Evolutionary conservation across 2,888 invertebrate genomes (phyloP).

Genomic region (Mystacides longicornis): DNA sequence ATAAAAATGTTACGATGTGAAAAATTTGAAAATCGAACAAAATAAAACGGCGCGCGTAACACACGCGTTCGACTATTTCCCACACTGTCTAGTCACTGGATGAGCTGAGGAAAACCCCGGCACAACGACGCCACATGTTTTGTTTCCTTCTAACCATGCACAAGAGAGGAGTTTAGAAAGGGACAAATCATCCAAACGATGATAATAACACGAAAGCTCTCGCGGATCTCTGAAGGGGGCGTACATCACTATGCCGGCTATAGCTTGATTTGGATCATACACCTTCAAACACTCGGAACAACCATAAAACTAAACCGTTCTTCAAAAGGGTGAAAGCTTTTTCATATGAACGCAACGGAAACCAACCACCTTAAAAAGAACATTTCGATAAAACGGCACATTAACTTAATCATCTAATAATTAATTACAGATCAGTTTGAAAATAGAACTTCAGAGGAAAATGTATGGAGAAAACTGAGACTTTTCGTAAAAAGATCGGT

Average conservation of each 20-base stretch:
- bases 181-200: neutral
- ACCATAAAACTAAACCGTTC: neutral
- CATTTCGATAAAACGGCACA: neutral
- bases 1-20: conserved; percentile 1
- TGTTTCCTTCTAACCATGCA: neutral
- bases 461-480: neutral
- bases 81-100: neutral
- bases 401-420: neutral
- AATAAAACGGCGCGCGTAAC: neutral
- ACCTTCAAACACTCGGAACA: neutral
- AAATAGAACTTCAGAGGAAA: neutral
- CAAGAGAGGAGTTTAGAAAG: neutral
- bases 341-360: neutral
- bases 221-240: conserved; percentile 20
- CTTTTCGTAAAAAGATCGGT: neutral
- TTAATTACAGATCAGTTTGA: neutral
- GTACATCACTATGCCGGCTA: conserved; percentile 19
- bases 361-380: neutral
- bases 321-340: neutral
- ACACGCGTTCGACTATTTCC: neutral
- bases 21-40: neutral
- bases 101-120: conserved; percentile 4
- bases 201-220: neutral
- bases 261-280: neutral
- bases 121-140: conserved; percentile 8